A percentile compares a stretch with the other conserved stretches of the same genome.
phyloP scores from a whole-genome alignment of 2,888 invertebrate genomes.

The Leptarthrus brevirostris region DNA sequence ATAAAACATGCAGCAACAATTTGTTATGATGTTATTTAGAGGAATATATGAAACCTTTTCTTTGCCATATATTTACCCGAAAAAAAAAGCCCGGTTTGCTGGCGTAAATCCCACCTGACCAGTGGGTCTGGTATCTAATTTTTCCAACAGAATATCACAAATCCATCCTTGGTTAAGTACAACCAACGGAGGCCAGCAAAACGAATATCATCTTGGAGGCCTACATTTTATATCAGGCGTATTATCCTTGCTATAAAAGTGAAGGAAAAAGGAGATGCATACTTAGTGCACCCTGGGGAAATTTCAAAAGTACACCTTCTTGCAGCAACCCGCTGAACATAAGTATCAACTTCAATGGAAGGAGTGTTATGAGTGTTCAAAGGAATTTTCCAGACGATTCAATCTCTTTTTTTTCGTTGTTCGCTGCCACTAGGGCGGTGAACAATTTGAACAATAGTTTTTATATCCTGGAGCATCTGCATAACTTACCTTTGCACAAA shows the following conservation, averaged over 20 bases:
- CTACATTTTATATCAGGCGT: conserved; percentile 46
- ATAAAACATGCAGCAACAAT: too few relatives aligned
- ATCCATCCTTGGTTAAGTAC: conserved; percentile 34
- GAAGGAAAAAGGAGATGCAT: conserved; percentile 47
- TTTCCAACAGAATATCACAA: conserved; percentile 31
- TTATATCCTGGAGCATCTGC: conserved; percentile 38
- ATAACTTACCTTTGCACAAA: conserved; percentile 35
- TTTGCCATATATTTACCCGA: not conserved
- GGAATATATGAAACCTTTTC: not conserved
- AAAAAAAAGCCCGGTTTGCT: not conserved
- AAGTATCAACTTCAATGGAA: conserved; percentile 21
- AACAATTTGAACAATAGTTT: conserved; percentile 36
- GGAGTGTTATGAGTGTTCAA: conserved; percentile 40
- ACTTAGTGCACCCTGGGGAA: conserved; percentile 54
- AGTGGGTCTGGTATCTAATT: conserved; percentile 35
- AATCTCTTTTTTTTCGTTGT: conserved; percentile 35
- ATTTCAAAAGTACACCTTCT: conserved; percentile 53
- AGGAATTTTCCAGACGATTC: conserved; percentile 47
- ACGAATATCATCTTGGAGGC: conserved; percentile 45
- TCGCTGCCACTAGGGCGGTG: not conserved
- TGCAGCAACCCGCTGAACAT: conserved; percentile 18
- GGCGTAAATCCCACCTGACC: conserved; percentile 25
- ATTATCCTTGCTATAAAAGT: conserved; percentile 36
- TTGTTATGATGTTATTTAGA: too few relatives aligned
- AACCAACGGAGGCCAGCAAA: conserved; percentile 22